Evolutionary conservation across 2,888 invertebrate genomes (phyloP).

Genomic region (Lycophotia porphyrea): DNA sequence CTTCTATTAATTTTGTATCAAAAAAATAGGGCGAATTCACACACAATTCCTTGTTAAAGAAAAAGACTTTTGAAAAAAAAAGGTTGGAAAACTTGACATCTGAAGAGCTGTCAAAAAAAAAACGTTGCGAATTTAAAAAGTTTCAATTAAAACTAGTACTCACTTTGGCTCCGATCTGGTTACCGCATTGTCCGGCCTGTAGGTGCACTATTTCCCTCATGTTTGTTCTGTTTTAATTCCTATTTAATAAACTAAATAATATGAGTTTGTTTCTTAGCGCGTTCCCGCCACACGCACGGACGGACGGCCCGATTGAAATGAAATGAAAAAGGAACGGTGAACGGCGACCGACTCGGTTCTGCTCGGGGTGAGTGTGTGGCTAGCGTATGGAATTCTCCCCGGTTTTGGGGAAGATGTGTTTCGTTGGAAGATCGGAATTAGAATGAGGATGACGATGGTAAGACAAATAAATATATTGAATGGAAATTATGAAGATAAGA

Average conservation of each 20-base stretch:
- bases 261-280: constrained; percentile 64
- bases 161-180: constrained; percentile 93
- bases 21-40: background rate
- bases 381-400: constrained; percentile 63
- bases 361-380: constrained; percentile 83
- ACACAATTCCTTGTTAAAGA: background rate
- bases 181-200: constrained; percentile 96
- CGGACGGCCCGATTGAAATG: constrained; percentile 79
- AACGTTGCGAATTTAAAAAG: constrained; percentile 63
- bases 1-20: background rate
- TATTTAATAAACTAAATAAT: constrained; percentile 69
- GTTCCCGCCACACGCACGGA: constrained; percentile 75
- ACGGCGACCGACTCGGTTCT: constrained; percentile 69
- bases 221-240: constrained; percentile 74
- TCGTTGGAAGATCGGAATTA: constrained; percentile 13
- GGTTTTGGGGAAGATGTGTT: constrained; percentile 56
- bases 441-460: background rate
- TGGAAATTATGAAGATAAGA: constrained; percentile 3
- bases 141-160: constrained; percentile 71
- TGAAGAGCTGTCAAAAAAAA: constrained; percentile 63
- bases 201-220: constrained; percentile 96
- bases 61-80: background rate
- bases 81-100: constrained; percentile 3
- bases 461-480: background rate
- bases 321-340: constrained; percentile 77